These are phyloP conservation scores for Berghia stephanieae DNA, from an alignment of 1,140 invertebrate species.

Conservation along the genomic window DNA sequence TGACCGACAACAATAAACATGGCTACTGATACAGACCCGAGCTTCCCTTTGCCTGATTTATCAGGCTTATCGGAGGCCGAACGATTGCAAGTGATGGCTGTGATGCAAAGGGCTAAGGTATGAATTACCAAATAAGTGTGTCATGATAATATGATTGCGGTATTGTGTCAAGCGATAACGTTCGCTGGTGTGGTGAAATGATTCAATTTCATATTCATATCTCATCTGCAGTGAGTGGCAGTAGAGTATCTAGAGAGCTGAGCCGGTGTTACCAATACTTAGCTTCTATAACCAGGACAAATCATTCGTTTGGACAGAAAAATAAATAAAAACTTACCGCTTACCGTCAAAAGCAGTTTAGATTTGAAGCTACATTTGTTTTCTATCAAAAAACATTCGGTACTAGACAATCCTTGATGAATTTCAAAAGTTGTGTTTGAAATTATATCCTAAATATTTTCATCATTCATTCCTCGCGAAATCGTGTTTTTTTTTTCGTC, in stretches of 20 bases:
- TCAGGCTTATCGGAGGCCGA: slow-evolving; percentile 56
- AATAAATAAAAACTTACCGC: too few species aligned
- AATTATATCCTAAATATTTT: too few species aligned
- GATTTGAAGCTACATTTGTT: too few species aligned
- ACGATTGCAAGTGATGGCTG: slow-evolving; percentile 55
- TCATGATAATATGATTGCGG: neutral
- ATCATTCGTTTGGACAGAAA: too few species aligned
- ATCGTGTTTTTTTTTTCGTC: too few species aligned
- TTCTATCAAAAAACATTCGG: too few species aligned
- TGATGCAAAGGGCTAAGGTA: slow-evolving; percentile 59
- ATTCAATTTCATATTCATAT: neutral
- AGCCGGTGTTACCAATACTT: neutral
- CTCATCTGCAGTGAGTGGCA: neutral
- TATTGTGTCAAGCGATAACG: neutral
- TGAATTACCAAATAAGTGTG: slow-evolving; percentile 4
- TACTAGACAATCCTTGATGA: too few species aligned
- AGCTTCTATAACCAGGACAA: too few species aligned
- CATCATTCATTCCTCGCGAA: too few species aligned
- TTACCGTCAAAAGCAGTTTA: too few species aligned
- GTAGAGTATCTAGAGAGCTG: neutral
- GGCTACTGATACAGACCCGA: slow-evolving; percentile 37
- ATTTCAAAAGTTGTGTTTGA: too few species aligned
- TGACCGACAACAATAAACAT: slow-evolving; percentile 35
- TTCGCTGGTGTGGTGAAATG: neutral
- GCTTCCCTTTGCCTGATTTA: slow-evolving; percentile 56